Evolutionary conservation across 2,113 vertebrate species (phyloP).

Genomic region (Progne subis): DNA sequence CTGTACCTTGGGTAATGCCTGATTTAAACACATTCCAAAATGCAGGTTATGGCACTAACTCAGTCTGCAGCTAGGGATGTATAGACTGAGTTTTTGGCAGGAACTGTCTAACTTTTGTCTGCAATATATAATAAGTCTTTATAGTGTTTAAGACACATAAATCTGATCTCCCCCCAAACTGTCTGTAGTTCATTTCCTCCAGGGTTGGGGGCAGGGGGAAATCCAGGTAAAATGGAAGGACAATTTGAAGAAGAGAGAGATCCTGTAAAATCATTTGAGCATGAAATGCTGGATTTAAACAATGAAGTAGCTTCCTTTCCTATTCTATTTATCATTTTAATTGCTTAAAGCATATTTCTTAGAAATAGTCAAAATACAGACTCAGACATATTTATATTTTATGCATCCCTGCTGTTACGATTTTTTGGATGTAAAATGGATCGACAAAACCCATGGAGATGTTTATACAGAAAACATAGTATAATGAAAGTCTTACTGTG

Average conservation of each 20-base stretch:
- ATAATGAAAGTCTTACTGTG: conserved; percentile 76
- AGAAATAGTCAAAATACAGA: conserved; percentile 75
- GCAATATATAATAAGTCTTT: conserved; percentile 40
- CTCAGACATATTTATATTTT: conserved; percentile 70
- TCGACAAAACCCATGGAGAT: conserved; percentile 55
- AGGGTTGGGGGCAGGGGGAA: background rate
- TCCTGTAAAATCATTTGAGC: conserved; percentile 55
- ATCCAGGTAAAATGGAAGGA: conserved; percentile 54
- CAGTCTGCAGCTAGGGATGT: conserved; percentile 16
- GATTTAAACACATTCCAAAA: conserved; percentile 1
- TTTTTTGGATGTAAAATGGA: conserved; percentile 69
- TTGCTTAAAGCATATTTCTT: conserved; percentile 59
- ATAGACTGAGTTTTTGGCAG: conserved; percentile 29
- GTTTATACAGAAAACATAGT: conserved; percentile 75
- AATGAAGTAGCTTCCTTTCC: conserved; percentile 62
- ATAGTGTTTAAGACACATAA: conserved; percentile 57
- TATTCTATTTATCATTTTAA: conserved; percentile 73
- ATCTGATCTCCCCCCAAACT: conserved; percentile 46
- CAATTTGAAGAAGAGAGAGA: conserved; percentile 43
- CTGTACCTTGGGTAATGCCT: conserved; percentile 23
- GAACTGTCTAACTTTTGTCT: conserved; percentile 58
- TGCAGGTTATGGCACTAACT: conserved; percentile 22
- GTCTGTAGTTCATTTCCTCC: conserved; percentile 53
- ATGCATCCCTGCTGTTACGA: conserved; percentile 51
- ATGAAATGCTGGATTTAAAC: conserved; percentile 64